Evolutionary conservation across 2,888 invertebrate species (phyloP).

Genomic region (Cheiracanthium punctorium): DNA sequence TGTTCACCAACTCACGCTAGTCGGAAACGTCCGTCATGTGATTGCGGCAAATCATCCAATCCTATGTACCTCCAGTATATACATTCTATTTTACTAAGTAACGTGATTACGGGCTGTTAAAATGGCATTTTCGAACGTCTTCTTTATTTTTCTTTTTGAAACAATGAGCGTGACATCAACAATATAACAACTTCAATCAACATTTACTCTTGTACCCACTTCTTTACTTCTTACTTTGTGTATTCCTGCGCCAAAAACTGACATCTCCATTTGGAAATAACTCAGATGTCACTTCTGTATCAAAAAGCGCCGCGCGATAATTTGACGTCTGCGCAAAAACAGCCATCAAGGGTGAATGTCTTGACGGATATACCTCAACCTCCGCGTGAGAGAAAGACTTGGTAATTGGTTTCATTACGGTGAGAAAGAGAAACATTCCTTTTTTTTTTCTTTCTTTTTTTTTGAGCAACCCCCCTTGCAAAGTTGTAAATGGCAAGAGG

Average conservation of each 20-base stretch:
- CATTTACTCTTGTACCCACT: background rate
- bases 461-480: background rate
- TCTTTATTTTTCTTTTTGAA: too few species aligned
- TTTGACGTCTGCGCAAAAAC: background rate
- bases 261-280: conserved; percentile 13
- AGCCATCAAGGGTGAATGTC: background rate
- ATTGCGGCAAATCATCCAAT: too few species aligned
- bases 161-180: background rate
- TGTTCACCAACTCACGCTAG: too few species aligned
- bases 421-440: background rate
- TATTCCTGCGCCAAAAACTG: background rate
- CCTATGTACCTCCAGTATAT: too few species aligned
- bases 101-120: too few species aligned
- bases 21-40: too few species aligned
- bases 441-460: too few species aligned
- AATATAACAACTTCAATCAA: background rate
- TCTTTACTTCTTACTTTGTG: background rate
- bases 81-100: too few species aligned
- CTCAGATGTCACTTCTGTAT: background rate
- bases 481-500: background rate
- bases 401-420: conserved; percentile 1
- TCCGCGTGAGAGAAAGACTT: background rate
- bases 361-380: background rate
- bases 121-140: too few species aligned
- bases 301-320: conserved; percentile 15